Conservation (phyloP, 2,113 vertebrate species). For the Accipiter virgatus region DNA sequence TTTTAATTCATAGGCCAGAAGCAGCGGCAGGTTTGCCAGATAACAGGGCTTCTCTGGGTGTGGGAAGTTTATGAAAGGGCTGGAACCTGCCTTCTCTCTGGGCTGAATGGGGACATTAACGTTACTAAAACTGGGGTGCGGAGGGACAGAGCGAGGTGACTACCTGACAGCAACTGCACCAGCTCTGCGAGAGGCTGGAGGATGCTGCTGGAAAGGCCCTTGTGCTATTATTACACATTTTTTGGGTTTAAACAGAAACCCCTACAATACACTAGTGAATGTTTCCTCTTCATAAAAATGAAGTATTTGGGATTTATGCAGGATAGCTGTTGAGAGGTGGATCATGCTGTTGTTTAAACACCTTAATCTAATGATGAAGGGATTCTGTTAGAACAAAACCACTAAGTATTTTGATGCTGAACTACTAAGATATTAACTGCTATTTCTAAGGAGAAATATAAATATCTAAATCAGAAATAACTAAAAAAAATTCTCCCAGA, state of each 20-base stretch:
- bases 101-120: neutral
- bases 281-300: neutral
- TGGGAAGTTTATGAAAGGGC: neutral
- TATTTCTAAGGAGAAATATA: neutral
- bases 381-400: neutral
- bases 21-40: neutral
- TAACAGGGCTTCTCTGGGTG: neutral
- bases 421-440: neutral
- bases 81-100: neutral
- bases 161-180: accelerated
- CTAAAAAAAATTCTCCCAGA: neutral
- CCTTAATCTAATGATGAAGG: neutral
- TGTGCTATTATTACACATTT: accelerated
- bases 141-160: neutral
- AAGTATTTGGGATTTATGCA: neutral
- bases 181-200: neutral
- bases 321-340: neutral
- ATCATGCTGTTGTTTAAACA: neutral
- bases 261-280: neutral
- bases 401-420: neutral
- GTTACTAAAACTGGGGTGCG: neutral
- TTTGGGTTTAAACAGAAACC: neutral
- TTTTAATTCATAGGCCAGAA: neutral
- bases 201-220: neutral
- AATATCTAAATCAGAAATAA: neutral